These are phyloP conservation scores for Branchipolynoe longqiensis DNA, from an alignment of 2,888 invertebrate genomes.

Conservation along the genomic window DNA sequence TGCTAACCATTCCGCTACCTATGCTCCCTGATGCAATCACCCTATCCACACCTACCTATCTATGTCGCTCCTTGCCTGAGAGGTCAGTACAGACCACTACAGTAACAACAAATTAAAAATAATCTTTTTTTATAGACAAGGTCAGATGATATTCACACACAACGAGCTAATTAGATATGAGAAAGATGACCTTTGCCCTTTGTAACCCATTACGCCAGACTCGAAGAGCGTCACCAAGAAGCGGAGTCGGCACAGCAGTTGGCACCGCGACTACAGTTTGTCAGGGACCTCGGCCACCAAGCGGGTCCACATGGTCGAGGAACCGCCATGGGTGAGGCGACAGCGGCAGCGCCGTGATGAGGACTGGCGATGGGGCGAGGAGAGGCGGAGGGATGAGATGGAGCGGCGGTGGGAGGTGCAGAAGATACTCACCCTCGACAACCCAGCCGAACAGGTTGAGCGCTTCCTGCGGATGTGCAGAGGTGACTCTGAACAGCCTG, in stretches of 20 bases:
- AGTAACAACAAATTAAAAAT: too few relatives aligned
- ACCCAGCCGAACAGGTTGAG: conserved; percentile 73
- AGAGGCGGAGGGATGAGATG: conserved; percentile 17
- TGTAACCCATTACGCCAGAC: too few relatives aligned
- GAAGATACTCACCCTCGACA: conserved; percentile 71
- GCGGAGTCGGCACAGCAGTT: not conserved
- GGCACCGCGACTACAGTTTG: not conserved
- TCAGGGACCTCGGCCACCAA: not conserved
- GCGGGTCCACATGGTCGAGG: not conserved
- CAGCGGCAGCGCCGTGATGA: conserved; percentile 28
- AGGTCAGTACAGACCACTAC: too few relatives aligned
- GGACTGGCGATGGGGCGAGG: not conserved
- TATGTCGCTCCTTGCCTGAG: too few relatives aligned
- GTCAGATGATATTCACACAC: too few relatives aligned
- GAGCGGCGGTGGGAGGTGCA: conserved; percentile 24
- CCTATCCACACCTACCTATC: too few relatives aligned
- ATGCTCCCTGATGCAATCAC: too few relatives aligned
- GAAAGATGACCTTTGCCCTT: too few relatives aligned
- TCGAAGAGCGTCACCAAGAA: too few relatives aligned
- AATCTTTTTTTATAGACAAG: too few relatives aligned
- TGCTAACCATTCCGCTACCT: too few relatives aligned
- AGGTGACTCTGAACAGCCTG: not conserved
- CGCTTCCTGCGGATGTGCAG: conserved; percentile 67
- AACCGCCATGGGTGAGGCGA: conserved; percentile 30
- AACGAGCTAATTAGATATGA: too few relatives aligned